Evolutionary conservation across 2,888 invertebrate species (phyloP), one percentile per base, ranked within the genome.

Genomic region (Diadegma fenestrale): DNA sequence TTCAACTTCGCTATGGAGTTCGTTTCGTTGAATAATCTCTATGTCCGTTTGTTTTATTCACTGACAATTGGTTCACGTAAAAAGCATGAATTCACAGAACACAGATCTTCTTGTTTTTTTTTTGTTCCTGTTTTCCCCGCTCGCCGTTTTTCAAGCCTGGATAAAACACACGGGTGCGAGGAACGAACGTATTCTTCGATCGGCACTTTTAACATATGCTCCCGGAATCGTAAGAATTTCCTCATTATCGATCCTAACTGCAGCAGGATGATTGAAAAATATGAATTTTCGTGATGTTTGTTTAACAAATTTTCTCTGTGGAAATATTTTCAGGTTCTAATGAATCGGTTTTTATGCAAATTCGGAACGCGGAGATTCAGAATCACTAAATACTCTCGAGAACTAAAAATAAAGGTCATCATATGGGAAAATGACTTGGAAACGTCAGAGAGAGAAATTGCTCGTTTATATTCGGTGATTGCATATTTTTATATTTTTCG

Each of bases 371-470:
- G 43, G 66, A 71, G 77, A 54, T 54, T 41, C 17, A 37, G 2
- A 48, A 71, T 77, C 63, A 51, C 69, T 17, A 22, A 33, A 45
- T 58, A 33, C 17, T 41, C 7, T 71, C 33, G 51, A 54, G 30
- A 75, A 72, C 26, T 58, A 26, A 58, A 58, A 58, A 75, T 75
- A 37, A 37, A 37, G 69, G 30, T 22, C 45, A 41, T 45, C 58
- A 45, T 33, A 58, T 79, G 54, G 5, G 19, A 48, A 72, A 82
- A 12, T 14, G 51, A 61, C 69, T 45, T 45, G 54, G 64, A 82
- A 75, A 73, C 26, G 73, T 73, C 61, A 19, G 51, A 48, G 51
- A 43, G 61, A 73, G 75, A 82, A 82, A 82, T 51, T 76, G 75
- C 41, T 37, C 66, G 64, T 58, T 58, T 71, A 72, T 48, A 76